Base-by-base conservation (phyloP, 2,797 vertebrate species). In the Hydrolagus colliei region DNA sequence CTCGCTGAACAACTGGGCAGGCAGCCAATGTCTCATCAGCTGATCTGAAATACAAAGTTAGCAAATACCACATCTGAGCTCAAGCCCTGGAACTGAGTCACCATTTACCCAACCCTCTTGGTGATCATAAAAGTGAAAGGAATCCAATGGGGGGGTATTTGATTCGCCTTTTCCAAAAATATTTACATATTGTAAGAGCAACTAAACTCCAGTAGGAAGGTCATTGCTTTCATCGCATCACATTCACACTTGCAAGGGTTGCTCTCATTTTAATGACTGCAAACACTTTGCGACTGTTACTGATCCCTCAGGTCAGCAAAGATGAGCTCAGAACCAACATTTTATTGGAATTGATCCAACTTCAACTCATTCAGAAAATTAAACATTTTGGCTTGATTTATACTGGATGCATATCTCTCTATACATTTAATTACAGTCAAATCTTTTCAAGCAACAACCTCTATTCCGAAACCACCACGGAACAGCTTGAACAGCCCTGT, bases 1-100 rank as follows among this genome's bases (percentile, higher is more conserved):
- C 79, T 85, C 32, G 87, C 86, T 72, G 86, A 74, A 86, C 75
- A 86, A 86, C 86, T 85, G 59, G 72, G 87, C 86, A 59, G 67
- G 65, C 85, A 77, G 87, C 86, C 86, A 87, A 72, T 62, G 71
- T 86, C 87, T 74, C 74, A 65, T 85, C 85, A 88, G 86, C 63
- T 73, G 86, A 87, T 87, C 73, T 20, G 52, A 73, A 79, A 85
- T 72, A 61, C 18, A 74, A 84, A 68, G 9, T 68, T 71, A 71
- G 67, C 79, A 20, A 71, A 68, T 71, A 84, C 65, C 79, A 84
- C 79, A 84, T 84, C 79, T 84, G 14, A 84, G 79, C 79, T 35
- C 2, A 63, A 71, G 79, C 8, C 79, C 32, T 68, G 65, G 32
- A 14, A 84, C 65, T 84, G 79, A 84, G 79, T 68, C 79, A 71